A percentile compares a stretch with the other conserved stretches of the same genome.
phyloP scores from a whole-genome alignment of 2,888 invertebrate species.

The Beris morrisii region DNA sequence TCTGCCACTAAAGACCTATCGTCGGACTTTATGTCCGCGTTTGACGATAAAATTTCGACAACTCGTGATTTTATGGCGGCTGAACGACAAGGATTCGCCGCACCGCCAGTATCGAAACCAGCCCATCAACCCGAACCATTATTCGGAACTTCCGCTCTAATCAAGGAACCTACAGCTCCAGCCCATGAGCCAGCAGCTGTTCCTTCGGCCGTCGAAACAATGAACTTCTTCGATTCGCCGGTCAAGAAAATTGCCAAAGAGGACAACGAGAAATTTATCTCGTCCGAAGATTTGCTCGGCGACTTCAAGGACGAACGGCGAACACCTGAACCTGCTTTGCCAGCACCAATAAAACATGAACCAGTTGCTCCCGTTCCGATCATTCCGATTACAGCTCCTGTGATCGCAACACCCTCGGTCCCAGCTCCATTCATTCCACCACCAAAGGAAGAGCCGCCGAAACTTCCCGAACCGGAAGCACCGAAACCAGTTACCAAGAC shows the following conservation, averaged over 20 bases:
- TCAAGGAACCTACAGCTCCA: neutral
- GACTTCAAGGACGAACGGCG: constrained; percentile 52
- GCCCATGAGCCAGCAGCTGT: neutral
- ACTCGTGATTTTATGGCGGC: constrained; percentile 36
- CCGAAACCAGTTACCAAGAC: neutral
- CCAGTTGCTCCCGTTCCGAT: constrained; percentile 21
- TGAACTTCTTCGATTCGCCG: constrained; percentile 43
- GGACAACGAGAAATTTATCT: constrained; percentile 56
- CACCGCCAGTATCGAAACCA: constrained; percentile 8
- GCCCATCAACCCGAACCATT: neutral
- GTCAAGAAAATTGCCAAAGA: constrained; percentile 52
- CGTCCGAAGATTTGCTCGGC: constrained; percentile 53
- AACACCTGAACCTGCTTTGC: constrained; percentile 33
- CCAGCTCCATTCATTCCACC: constrained; percentile 26
- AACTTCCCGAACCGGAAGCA: constrained; percentile 14
- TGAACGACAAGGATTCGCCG: constrained; percentile 23
- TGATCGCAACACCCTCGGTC: constrained; percentile 37
- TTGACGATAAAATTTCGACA: constrained; percentile 31
- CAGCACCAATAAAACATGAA: constrained; percentile 36
- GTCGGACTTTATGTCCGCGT: constrained; percentile 28
- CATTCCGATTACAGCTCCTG: constrained; percentile 42
- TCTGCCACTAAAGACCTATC: constrained; percentile 12
- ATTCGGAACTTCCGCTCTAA: neutral
- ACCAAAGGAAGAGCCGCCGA: constrained; percentile 24
- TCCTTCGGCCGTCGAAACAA: constrained; percentile 7